Conservation (phyloP, 1,140 invertebrate genomes). For the Oedothorax gibbosus region DNA sequence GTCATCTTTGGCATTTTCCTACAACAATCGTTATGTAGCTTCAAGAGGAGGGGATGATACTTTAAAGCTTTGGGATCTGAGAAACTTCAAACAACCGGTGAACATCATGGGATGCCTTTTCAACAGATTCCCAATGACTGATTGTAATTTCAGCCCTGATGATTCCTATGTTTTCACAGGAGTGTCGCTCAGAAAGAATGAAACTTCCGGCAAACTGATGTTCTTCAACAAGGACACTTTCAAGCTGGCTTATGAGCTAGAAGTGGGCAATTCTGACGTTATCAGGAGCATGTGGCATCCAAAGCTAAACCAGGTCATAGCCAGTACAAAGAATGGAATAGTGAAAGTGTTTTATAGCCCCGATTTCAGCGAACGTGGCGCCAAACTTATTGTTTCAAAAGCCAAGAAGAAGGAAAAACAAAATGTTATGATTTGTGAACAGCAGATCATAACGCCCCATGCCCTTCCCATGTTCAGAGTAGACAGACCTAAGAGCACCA, state of each 20-base stretch:
- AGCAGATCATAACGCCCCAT: conserved; percentile 98
- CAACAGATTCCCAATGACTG: conserved; percentile 88
- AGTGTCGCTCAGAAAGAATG: conserved; percentile 80
- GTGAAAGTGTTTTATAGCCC: conserved; percentile 93
- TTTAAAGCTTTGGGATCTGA: conserved; percentile 94
- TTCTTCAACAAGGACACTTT: conserved; percentile 88
- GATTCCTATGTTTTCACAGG: conserved; percentile 91
- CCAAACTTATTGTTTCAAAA: conserved; percentile 90
- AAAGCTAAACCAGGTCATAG: conserved; percentile 95
- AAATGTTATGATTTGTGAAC: conserved; percentile 84
- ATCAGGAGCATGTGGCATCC: conserved; percentile 96
- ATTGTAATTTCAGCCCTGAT: conserved; percentile 94
- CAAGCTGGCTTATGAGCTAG: conserved; percentile 76
- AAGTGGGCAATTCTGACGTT: conserved; percentile 80
- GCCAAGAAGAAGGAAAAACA: conserved; percentile 73
- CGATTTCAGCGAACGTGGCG: conserved; percentile 85
- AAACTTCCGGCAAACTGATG: conserved; percentile 79
- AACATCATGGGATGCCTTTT: conserved; percentile 78
- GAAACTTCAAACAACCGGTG: conserved; percentile 84
- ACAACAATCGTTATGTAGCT: conserved; percentile 83
- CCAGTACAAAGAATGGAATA: conserved; percentile 90
- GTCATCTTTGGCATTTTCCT: conserved; percentile 87
- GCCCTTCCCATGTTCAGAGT: conserved; percentile 95
- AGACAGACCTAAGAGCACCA: conserved; percentile 87
- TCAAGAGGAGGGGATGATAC: conserved; percentile 89